Conservation (phyloP, 2,113 vertebrate genomes). For the Silurus asotus region DNA sequence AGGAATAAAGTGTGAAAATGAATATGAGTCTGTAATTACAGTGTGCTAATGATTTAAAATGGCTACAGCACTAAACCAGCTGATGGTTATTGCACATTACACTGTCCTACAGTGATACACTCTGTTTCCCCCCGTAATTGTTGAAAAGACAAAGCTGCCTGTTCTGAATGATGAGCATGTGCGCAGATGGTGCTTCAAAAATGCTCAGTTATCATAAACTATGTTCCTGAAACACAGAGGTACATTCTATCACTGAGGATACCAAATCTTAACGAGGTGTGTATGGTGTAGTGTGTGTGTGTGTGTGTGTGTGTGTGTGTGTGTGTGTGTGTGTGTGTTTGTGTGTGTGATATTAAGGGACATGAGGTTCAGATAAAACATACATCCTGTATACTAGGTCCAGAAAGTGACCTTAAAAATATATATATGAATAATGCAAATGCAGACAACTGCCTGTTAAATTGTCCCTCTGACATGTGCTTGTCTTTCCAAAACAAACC, state of each 20-base stretch:
- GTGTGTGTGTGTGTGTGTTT: background rate
- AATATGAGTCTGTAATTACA: background rate
- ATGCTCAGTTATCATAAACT: background rate
- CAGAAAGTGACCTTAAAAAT: background rate
- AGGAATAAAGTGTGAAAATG: background rate
- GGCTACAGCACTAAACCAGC: background rate
- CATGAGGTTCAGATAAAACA: background rate
- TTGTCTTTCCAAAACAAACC: background rate
- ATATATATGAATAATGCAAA: background rate
- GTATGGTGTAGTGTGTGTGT: background rate
- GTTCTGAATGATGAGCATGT: background rate
- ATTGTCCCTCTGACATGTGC: background rate
- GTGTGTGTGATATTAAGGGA: background rate
- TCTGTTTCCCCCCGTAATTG: background rate
- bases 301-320: background rate
- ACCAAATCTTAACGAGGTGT: background rate
- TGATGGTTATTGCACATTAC: slow-evolving; percentile 10
- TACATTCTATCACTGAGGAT: background rate
- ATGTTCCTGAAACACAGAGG: background rate
- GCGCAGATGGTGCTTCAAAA: slow-evolving; percentile 18
- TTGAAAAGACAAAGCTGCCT: slow-evolving; percentile 14
- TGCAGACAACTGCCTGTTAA: background rate
- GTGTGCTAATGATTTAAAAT: background rate
- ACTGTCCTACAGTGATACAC: too few relatives aligned
- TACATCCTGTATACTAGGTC: background rate